Evolutionary conservation across 2,797 vertebrate genomes (phyloP).

Genomic region (Lepus townsendii): DNA sequence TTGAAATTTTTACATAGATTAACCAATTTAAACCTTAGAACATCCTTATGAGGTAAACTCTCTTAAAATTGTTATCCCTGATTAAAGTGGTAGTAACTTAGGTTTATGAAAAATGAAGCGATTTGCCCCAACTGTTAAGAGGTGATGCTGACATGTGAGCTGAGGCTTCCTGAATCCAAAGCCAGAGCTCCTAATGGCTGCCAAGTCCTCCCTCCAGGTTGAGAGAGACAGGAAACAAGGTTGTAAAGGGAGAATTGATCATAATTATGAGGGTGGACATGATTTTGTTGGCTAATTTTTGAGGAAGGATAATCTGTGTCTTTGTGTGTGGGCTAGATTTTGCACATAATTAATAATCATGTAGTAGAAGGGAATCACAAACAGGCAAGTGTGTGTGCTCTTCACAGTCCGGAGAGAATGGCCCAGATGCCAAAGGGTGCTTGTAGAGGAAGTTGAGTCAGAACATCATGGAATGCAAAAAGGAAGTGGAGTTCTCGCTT

Average conservation of each 20-base stretch:
- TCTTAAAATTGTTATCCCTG: background rate
- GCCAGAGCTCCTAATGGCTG: background rate
- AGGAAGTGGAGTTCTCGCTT: background rate
- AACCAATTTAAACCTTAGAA: background rate
- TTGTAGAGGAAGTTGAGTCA: constrained; percentile 61
- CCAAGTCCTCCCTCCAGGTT: background rate
- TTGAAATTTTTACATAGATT: background rate
- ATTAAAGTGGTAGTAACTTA: constrained; percentile 3
- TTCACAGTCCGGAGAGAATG: background rate
- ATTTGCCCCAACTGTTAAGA: background rate
- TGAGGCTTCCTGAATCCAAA: background rate
- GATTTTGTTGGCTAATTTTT: background rate
- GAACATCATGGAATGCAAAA: background rate
- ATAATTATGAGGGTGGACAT: background rate
- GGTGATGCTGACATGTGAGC: background rate
- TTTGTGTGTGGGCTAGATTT: background rate
- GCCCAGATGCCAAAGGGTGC: background rate
- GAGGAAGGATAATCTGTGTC: background rate
- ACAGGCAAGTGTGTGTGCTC: background rate
- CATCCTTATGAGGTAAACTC: background rate
- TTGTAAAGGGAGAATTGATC: background rate
- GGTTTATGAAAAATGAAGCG: background rate
- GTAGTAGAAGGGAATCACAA: background rate
- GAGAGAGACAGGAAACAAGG: background rate
- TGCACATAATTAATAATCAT: background rate